phyloP scores from a whole-genome alignment of 1,140 invertebrate genomes.

The Pogonomyrmex californicus region DNA sequence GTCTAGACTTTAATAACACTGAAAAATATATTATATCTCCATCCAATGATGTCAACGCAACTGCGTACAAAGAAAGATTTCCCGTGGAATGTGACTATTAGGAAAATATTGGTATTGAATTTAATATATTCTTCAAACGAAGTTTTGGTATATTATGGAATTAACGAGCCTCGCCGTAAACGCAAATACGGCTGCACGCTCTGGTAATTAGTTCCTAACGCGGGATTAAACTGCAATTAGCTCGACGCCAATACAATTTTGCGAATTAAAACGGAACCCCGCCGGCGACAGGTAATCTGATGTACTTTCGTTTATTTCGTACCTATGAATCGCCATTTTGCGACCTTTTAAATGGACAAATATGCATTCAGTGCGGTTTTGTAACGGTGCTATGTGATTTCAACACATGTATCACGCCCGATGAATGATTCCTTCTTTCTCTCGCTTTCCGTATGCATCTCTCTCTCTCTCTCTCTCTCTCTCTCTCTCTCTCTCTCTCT shows the following conservation, averaged over 20 bases:
- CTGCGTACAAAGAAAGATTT: neutral
- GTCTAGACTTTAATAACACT: neutral
- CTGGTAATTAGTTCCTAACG: conserved; percentile 64
- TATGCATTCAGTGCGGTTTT: conserved; percentile 60
- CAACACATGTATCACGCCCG: conserved; percentile 65
- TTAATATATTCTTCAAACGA: conserved; percentile 48
- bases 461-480: conserved; percentile 57
- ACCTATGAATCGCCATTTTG: conserved; percentile 52
- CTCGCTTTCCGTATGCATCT: conserved; percentile 20
- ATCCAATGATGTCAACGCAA: neutral
- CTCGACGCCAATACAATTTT: conserved; percentile 59
- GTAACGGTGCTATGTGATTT: conserved; percentile 68
- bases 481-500: conserved; percentile 56
- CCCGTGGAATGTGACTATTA: neutral
- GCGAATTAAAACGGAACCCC: conserved; percentile 51
- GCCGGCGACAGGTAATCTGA: conserved; percentile 57
- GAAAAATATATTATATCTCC: neutral
- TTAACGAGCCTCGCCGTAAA: conserved; percentile 58
- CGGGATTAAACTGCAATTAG: conserved; percentile 64
- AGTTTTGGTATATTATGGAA: conserved; percentile 47
- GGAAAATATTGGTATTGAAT: conserved; percentile 8
- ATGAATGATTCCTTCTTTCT: conserved; percentile 22
- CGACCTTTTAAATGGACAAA: conserved; percentile 53
- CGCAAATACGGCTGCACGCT: conserved; percentile 60
- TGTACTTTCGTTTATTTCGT: conserved; percentile 59